Base-by-base conservation (phyloP, 2,888 invertebrate genomes). In the Epistrophe eligans region DNA sequence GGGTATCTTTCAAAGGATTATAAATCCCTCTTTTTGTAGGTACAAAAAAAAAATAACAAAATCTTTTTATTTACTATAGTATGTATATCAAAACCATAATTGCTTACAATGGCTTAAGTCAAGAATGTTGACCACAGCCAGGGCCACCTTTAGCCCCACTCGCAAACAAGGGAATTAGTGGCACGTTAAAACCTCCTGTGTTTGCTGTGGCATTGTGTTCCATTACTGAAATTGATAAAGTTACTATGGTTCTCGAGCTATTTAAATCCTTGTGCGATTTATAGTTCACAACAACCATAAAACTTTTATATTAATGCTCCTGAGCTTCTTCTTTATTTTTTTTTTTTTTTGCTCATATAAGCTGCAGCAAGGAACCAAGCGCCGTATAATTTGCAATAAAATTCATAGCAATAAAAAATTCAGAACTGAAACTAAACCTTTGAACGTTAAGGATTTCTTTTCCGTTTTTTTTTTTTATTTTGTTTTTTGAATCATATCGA, bases 161-260 rank as follows among this genome's bases (percentile, higher is more conserved):
- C 19, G 9, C 66, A 52, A 38, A 62, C 67, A 55, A 66, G 35
- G 60, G 81, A 81, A 84, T 84, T 84, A 84, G 76, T 80, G 74
- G 70, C 70, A 80, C 76, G 24, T 76, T 79, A 58, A 67, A 15
- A 40, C 45, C 35, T 67, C 62, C 67, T 70, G 52, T 70, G 50
- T n/a, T 58, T 35, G 32, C 9, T 38, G 62, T 60, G 60, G 40
- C 40, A 15, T 13, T n/a, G 57, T 58, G 85, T 85, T 85, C 87
- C 83, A 87, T 87, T 87, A 87, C 79, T 87, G 87, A 67, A 87
- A 87, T 87, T 87, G 87, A 87, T 87, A 87, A 87, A 87, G 87
- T 87, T 87, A 87, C 87, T 83, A 28, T n/a, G 35, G 62, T 83
- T 24, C 10, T 71, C 45, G 24, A 60, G 87, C 87, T 87, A 79